Base-by-base conservation (phyloP, 2,888 invertebrate genomes). In the Plebejus argus region DNA sequence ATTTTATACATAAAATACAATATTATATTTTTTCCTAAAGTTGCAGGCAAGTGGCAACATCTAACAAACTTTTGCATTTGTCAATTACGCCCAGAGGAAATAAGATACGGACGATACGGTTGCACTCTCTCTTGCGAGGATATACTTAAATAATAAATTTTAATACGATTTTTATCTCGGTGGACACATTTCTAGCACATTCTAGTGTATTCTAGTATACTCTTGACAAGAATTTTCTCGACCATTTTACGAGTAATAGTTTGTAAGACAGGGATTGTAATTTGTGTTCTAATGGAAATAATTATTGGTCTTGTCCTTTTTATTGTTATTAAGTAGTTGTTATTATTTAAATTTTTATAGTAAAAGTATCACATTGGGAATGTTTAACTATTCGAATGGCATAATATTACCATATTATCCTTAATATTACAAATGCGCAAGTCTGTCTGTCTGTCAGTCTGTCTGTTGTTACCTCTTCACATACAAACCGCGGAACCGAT, bases 1-100 rank as follows among this genome's bases (percentile, higher is more conserved):
- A 49, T 12, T 12, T 12, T 12, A 49, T 49, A 49, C 15, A 49
- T 49, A 4, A 15, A 49, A 49, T 15, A 49, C 3, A 49, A 49
- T 15, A 49, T 49, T 15, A 49, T 15, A 28, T 28, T 28, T 53
- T 4, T 3, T 12, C 18, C 3, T 4, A 18, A 53, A 18, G 18
- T 53, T 23, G 23, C 23, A 61, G 23, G 61, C 23, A 58, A 8
- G 35, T 35, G 7, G 35, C 35, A 10, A 45, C 12, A 20, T 61
- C 20, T 58, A 20, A 3, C 10, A 49, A 15, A 20, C 23, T 8
- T 20, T 20, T 61, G 61, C 20, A 61, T 61, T 23, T 23, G 23
- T 23, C 61, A 10, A 61, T 5, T 66, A 66, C 28, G 66, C 66
- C 66, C 66, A 66, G 28, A 66, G 28, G 66, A 66, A 66, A 28